A percentile compares a stretch with the other conserved stretches of the same genome.
phyloP scores from a whole-genome alignment of 2,888 invertebrate species.

The Mimumesa dahlbomi region DNA sequence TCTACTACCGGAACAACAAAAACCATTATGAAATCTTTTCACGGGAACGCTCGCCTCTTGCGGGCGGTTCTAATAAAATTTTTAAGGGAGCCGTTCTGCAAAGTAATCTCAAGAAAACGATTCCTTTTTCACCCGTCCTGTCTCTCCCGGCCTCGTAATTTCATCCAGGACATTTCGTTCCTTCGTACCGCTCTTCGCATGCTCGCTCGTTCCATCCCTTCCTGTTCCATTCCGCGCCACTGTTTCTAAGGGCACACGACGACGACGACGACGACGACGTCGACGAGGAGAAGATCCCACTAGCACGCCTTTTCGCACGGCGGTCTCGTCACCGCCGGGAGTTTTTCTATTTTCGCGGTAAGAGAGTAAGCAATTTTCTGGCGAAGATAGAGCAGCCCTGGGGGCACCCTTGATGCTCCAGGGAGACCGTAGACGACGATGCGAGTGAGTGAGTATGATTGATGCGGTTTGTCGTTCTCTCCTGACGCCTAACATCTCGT shows the following conservation, averaged over 20 bases:
- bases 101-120: no score
- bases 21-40: no score
- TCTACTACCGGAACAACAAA: no score
- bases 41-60: no score
- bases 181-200: background rate
- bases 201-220: background rate
- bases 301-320: conserved; percentile 41
- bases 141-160: conserved; percentile 13
- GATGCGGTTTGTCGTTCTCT: conserved; percentile 72
- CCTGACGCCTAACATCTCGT: conserved; percentile 64
- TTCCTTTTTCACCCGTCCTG: conserved; percentile 14
- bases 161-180: conserved; percentile 12
- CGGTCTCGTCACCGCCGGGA: conserved; percentile 37
- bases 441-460: conserved; percentile 78
- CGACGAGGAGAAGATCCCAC: conserved; percentile 23
- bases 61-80: no score
- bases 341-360: conserved; percentile 66
- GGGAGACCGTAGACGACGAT: conserved; percentile 64
- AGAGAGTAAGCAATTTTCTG: conserved; percentile 71
- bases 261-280: no score
- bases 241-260: no score
- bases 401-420: conserved; percentile 59
- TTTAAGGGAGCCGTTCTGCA: no score
- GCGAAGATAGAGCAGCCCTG: conserved; percentile 69
- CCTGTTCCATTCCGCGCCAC: background rate